Evolutionary conservation across 2,888 invertebrate species (phyloP), one percentile per base, ranked within the genome.

Genomic region (Autographa gamma): DNA sequence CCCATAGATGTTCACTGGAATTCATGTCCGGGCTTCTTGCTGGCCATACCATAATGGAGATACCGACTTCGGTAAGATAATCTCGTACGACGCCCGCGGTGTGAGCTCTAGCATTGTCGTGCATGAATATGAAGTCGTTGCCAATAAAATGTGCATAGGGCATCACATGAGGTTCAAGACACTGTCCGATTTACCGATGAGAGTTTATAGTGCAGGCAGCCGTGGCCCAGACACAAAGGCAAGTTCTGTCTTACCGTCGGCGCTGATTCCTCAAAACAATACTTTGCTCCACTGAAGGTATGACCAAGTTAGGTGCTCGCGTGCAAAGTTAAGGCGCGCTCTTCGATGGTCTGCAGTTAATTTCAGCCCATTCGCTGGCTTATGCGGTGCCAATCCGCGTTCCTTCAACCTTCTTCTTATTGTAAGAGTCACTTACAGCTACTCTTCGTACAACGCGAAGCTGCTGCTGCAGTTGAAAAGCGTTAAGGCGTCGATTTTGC

Each of bases 241-340:
- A 59, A 60, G 61, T 38, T 68, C 69, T 7, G 73, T 73, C 58
- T 73, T 74, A 52, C 63, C 66, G 48, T 63, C 63, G 38, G 41
- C 16, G 59, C 52, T 66, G 16, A 70, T 69, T 31, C 63, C 63
- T 71, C 60, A 69, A 61, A 73, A 74, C 58, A 74, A 70, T 18
- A 77, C 71, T 7, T 31, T 52, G 52, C 25, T 52, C 66, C 60
- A 63, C 34, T 63, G 60, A 48, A 54, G 56, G 34, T 65, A 48
- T 43, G 73, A 66, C 70, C 71, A 73, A 73, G 71, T 54, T 43
- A 81, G 54, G 71, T 77, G 73, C n/a, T n/a, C 56, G 19, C 19
- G 25, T 60, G 77, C 76, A 63, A 78, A 80, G n/a, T 63, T 65
- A 43, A 77, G 71, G 25, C 70, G 73, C 31, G 76, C 73, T 77